Evolutionary conservation across 2,888 invertebrate species (phyloP).

Genomic region (Melanophora roralis): DNA sequence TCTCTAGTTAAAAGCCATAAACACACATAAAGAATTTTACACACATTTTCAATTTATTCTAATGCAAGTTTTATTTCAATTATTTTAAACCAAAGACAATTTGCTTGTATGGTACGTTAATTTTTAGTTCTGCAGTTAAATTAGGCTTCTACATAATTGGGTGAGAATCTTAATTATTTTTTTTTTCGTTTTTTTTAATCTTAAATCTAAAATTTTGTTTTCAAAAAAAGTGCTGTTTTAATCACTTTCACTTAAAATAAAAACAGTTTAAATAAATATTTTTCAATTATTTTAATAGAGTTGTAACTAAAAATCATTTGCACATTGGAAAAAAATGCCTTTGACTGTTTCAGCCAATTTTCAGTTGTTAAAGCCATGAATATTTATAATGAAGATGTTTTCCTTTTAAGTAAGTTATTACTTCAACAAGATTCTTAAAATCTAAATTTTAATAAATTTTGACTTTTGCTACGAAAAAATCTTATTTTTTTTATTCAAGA

Average conservation of each 20-base stretch:
- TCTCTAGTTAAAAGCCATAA: too few species aligned
- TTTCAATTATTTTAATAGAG: not conserved
- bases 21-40: too few species aligned
- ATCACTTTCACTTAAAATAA: conserved; percentile 19
- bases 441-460: too few species aligned
- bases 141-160: conserved; percentile 23
- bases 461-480: too few species aligned
- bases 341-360: too few species aligned
- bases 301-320: too few species aligned
- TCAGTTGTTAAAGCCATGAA: too few species aligned
- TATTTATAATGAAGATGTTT: too few species aligned
- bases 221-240: conserved; percentile 34
- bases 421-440: too few species aligned
- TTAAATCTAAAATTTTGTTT: conserved; percentile 43
- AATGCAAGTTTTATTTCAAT: conserved; percentile 51
- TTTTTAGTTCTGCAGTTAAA: conserved; percentile 19
- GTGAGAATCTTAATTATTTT: conserved; percentile 46
- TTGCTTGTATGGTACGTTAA: conserved; percentile 1
- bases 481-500: too few species aligned
- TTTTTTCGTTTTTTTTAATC: conserved; percentile 9
- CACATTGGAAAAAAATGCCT: too few species aligned
- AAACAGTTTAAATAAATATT: conserved; percentile 20
- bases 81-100: conserved; percentile 11
- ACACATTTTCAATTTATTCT: not conserved
- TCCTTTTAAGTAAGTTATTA: too few species aligned